Percentiles rank a stretch among this genome's conserved stretches.
These are phyloP conservation scores for Vanessa atalanta DNA, from an alignment of 1,140 invertebrate genomes.

Conservation along the genomic window DNA sequence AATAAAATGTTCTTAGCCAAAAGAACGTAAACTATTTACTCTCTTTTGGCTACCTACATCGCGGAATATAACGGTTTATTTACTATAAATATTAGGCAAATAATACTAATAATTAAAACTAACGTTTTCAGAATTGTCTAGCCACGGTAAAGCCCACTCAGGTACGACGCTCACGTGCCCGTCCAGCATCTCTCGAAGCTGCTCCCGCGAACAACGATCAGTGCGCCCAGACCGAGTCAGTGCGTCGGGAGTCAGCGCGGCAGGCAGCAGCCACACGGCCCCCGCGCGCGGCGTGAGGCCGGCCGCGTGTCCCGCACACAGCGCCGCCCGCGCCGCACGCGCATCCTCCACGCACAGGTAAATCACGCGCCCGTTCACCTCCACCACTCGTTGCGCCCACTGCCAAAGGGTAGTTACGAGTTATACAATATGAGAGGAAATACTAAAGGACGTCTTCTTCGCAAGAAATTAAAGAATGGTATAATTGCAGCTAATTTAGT, in stretches of 20 bases:
- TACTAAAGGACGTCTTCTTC: too few species aligned
- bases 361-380: slow-evolving; percentile 45
- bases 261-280: slow-evolving; percentile 44
- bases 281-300: slow-evolving; percentile 49
- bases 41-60: too few species aligned
- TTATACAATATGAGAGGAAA: too few species aligned
- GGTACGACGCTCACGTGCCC: slow-evolving; percentile 51
- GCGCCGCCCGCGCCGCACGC: slow-evolving; percentile 53
- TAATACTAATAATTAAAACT: background rate
- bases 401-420: slow-evolving; percentile 15
- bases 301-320: slow-evolving; percentile 56
- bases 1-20: too few species aligned
- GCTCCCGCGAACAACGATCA: slow-evolving; percentile 36
- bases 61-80: background rate
- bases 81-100: background rate
- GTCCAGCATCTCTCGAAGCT: slow-evolving; percentile 43
- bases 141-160: slow-evolving; percentile 45
- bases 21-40: too few species aligned
- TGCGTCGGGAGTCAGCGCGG: slow-evolving; percentile 35
- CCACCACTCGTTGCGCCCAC: slow-evolving; percentile 54
- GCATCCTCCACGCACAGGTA: slow-evolving; percentile 57
- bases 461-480: too few species aligned
- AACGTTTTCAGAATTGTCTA: slow-evolving; percentile 19
- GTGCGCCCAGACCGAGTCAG: slow-evolving; percentile 2
- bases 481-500: too few species aligned